Percentiles rank a stretch among this genome's conserved stretches.
Evolutionary conservation across 2,888 invertebrate genomes (phyloP).

Genomic region (Teleogryllus oceanicus): DNA sequence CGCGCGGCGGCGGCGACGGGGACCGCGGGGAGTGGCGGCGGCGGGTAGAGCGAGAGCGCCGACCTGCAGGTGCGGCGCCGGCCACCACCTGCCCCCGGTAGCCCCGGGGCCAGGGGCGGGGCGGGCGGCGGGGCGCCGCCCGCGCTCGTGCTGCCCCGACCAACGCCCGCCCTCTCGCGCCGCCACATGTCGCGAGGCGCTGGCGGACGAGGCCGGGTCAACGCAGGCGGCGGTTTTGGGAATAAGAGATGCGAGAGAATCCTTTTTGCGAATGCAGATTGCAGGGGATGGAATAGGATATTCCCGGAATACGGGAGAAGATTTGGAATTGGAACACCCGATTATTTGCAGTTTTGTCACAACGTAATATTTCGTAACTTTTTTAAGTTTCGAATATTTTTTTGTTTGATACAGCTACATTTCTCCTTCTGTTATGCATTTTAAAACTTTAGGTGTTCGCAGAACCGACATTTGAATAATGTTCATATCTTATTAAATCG

Average conservation of each 20-base stretch:
- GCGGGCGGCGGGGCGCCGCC: background rate
- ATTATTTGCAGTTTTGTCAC: too few species aligned
- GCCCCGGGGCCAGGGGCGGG: background rate
- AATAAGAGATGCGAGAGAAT: background rate
- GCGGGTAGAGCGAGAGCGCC: background rate
- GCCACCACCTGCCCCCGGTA: background rate
- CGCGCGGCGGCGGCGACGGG: background rate
- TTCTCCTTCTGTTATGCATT: too few species aligned
- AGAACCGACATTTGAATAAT: too few species aligned
- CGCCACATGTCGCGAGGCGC: background rate
- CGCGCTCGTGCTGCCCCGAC: background rate
- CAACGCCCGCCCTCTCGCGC: background rate
- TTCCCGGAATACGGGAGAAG: too few species aligned
- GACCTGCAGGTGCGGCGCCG: conserved; percentile 7
- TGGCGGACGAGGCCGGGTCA: background rate
- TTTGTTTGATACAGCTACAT: too few species aligned
- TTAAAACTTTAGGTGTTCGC: too few species aligned
- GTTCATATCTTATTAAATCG: too few species aligned
- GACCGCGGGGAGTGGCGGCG: background rate
- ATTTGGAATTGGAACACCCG: too few species aligned
- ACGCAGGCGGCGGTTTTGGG: background rate
- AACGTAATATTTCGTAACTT: too few species aligned
- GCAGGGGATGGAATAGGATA: too few species aligned
- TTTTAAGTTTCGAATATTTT: too few species aligned
- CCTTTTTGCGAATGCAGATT: too few species aligned